Evolutionary conservation across 2,888 invertebrate species (phyloP).

Genomic region (Lottia gigantea): DNA sequence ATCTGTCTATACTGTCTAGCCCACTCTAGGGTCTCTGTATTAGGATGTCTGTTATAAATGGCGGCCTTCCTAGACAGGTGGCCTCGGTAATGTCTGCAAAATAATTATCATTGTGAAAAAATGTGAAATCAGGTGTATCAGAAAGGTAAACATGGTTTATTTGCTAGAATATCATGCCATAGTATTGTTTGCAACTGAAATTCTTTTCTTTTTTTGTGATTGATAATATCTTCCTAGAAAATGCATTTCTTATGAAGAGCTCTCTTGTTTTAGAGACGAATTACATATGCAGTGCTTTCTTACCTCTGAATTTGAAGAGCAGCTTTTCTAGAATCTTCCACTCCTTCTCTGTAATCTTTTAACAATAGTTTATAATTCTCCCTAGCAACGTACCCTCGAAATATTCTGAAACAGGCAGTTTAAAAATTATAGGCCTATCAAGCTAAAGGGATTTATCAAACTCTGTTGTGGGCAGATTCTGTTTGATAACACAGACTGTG

Average conservation of each 20-base stretch:
- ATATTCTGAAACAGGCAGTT: slow-evolving; percentile 42
- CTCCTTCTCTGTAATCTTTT: slow-evolving; percentile 46
- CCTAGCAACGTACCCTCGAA: slow-evolving; percentile 62
- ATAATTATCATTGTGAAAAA: too few species aligned
- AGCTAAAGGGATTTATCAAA: too few species aligned
- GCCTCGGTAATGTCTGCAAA: slow-evolving; percentile 47
- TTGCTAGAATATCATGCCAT: too few species aligned
- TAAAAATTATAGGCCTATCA: too few species aligned
- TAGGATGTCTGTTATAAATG: slow-evolving; percentile 49
- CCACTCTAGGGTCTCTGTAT: slow-evolving; percentile 52
- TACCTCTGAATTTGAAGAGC: slow-evolving; percentile 56
- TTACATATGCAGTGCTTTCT: not conserved
- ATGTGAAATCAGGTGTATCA: too few species aligned
- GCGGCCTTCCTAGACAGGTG: slow-evolving; percentile 50
- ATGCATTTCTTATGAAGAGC: not conserved
- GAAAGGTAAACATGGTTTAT: too few species aligned
- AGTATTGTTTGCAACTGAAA: too few species aligned
- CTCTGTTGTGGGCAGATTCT: too few species aligned
- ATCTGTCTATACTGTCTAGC: slow-evolving; percentile 47
- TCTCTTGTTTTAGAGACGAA: not conserved
- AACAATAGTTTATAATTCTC: slow-evolving; percentile 52
- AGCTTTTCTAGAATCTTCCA: slow-evolving; percentile 53
- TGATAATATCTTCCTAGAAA: not conserved
- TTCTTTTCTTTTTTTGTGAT: too few species aligned
- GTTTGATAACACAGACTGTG: too few species aligned